These are phyloP conservation scores for Papilio xuthus DNA, from an alignment of 1,140 invertebrate genomes.

Conservation along the genomic window DNA sequence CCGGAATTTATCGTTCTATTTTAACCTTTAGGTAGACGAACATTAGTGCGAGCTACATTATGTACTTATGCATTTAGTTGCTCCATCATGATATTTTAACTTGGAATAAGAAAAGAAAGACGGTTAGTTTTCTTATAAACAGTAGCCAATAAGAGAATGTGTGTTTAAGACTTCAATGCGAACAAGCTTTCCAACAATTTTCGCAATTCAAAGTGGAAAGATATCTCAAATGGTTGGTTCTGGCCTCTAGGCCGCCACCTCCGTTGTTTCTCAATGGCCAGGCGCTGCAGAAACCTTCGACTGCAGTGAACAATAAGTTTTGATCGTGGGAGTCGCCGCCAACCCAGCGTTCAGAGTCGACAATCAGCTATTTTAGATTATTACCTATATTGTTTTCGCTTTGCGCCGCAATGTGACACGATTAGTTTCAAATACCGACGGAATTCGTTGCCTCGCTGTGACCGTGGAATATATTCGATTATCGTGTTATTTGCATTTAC, in stretches of 20 bases:
- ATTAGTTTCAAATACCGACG: slow-evolving; percentile 39
- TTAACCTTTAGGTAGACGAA: neutral
- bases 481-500: slow-evolving; percentile 48
- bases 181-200: slow-evolving; percentile 74
- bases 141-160: neutral
- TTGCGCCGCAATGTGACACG: neutral
- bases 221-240: slow-evolving; percentile 75
- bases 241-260: slow-evolving; percentile 63
- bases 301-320: slow-evolving; percentile 74
- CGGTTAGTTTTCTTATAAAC: neutral
- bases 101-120: neutral
- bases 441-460: slow-evolving; percentile 51
- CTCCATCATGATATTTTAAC: neutral
- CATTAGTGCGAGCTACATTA: neutral
- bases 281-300: slow-evolving; percentile 76
- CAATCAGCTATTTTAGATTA: slow-evolving; percentile 66
- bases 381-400: slow-evolving; percentile 59
- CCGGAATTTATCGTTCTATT: neutral
- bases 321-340: slow-evolving; percentile 67
- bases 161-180: slow-evolving; percentile 47
- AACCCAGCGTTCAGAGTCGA: slow-evolving; percentile 58
- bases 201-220: slow-evolving; percentile 73
- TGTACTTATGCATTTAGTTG: neutral
- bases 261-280: slow-evolving; percentile 68
- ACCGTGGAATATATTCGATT: slow-evolving; percentile 45